Evolutionary conservation across 2,797 vertebrate genomes (phyloP), one percentile per base, ranked within the genome.

Genomic region (Phrynocephalus forsythii): DNA sequence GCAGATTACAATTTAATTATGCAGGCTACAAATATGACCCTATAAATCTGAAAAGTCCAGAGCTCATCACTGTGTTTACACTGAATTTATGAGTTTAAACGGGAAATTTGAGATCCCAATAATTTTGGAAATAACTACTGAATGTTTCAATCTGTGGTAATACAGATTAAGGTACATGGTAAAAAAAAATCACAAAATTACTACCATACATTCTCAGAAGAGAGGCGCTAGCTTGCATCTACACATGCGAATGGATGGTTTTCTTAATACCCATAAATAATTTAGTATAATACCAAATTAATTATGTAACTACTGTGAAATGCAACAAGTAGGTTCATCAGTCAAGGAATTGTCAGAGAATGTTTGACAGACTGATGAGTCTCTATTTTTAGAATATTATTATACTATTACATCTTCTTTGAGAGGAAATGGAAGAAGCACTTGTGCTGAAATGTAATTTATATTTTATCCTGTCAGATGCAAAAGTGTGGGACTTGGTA

Each of bases 371-470:
- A 52, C 0, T 63, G 88, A 87, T 69, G 15, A 73, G 72, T 22
- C 6, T 88, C 77, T 15, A 28, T 75, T 91, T 48, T 66, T 86
- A 7, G 16, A 86, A 90, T 73, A 87, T n/a, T 88, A 87, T 56
- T 38, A 66, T 63, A 0, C 52, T 26, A 66, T 52, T 66, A 4
- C 26, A 3, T 7, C 26, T 1, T 82, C 86, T 4, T 44, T 22
- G 84, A 82, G n/a, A 76, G 5, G 66, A 87, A 85, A 90, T 66
- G 30, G 0, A 91, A 69, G 3, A 89, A 81, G 82, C 18, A 78
- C 8, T 84, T 86, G 83, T 67, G 9, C 18, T 30, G 18, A 20
- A n/a, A 56, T 75, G 69, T 10, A 10, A n/a, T 92, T 71, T 85
- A 3, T 50, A 68, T 60, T 44, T 28, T 16, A 69, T 33, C 56